Conservation (phyloP, 30 jellyfish, hydroid and myxozoan genomes). For the Hydra vulgaris region DNA sequence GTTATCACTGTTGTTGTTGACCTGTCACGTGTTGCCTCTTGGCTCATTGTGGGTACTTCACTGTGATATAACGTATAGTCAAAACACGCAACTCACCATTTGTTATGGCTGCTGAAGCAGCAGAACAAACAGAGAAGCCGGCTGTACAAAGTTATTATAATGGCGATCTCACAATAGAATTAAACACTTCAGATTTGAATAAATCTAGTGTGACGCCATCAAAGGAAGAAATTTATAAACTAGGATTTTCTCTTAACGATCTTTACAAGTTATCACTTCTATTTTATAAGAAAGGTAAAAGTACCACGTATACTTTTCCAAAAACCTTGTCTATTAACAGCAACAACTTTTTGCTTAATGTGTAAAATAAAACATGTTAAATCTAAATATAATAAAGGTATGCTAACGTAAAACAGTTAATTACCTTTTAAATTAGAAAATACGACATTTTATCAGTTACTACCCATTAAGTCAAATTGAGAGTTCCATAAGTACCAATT, state of each 20-base stretch:
- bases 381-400: too few relatives aligned
- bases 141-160: slow-evolving; percentile 1
- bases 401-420: too few relatives aligned
- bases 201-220: slow-evolving; percentile 1
- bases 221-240: slow-evolving; percentile 14
- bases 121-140: slow-evolving; percentile 14
- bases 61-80: neutral
- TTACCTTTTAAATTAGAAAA: too few relatives aligned
- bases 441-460: too few relatives aligned
- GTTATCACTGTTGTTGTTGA: neutral
- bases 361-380: too few relatives aligned
- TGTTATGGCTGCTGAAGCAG: slow-evolving; percentile 33
- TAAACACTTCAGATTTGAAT: slow-evolving; percentile 11
- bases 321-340: neutral
- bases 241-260: slow-evolving; percentile 48
- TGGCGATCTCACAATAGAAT: slow-evolving; percentile 11
- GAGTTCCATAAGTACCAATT: too few relatives aligned
- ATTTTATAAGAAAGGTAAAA: slow-evolving; percentile 69
- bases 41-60: neutral
- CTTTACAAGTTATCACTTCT: slow-evolving; percentile 49
- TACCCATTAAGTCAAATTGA: too few relatives aligned
- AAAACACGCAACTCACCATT: neutral
- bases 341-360: too few relatives aligned
- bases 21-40: slow-evolving; percentile 20
- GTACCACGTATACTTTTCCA: neutral